phyloP scores from a whole-genome alignment of 92 coral and sea anemone genomes.

The Micromussa lordhowensis region DNA sequence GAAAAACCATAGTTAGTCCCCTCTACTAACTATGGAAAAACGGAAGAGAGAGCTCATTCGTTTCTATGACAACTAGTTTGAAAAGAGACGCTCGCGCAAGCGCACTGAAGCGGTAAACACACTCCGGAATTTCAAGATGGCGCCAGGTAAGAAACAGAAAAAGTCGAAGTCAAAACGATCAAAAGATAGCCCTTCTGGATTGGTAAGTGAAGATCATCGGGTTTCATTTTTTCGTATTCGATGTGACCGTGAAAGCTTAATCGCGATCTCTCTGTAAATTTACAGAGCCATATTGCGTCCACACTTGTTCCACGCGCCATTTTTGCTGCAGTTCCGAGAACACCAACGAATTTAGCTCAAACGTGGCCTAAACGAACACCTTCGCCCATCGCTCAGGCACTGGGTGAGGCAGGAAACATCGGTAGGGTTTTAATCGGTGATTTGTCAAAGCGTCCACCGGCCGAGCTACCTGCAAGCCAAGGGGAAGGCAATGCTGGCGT shows the following conservation, averaged over 20 bases:
- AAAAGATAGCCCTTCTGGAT: conserved; percentile 56
- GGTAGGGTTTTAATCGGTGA: conserved; percentile 85
- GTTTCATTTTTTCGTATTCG: neutral
- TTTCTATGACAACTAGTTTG: conserved; percentile 46
- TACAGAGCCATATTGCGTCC: conserved; percentile 91
- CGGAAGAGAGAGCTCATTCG: too few relatives aligned
- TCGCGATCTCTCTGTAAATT: neutral
- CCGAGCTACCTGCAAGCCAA: conserved; percentile 24
- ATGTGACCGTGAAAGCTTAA: neutral
- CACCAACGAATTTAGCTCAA: conserved; percentile 76
- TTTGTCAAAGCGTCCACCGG: conserved; percentile 48
- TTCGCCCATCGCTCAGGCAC: conserved; percentile 79
- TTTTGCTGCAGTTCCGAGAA: conserved; percentile 96
- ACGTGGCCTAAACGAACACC: conserved; percentile 91
- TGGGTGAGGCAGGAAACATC: conserved; percentile 88
- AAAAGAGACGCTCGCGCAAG: conserved; percentile 74
- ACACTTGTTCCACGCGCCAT: conserved; percentile 90
- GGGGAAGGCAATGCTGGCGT: conserved; percentile 7
- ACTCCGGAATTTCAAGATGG: conserved; percentile 81
- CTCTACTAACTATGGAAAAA: too few relatives aligned
- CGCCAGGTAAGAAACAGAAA: conserved; percentile 94
- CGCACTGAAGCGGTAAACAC: conserved; percentile 65
- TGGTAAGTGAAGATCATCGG: conserved; percentile 57
- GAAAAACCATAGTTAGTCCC: too few relatives aligned
- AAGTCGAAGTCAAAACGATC: conserved; percentile 58